Evolutionary conservation across 2,113 vertebrate species (phyloP).

Genomic region (Alligator sinensis): DNA sequence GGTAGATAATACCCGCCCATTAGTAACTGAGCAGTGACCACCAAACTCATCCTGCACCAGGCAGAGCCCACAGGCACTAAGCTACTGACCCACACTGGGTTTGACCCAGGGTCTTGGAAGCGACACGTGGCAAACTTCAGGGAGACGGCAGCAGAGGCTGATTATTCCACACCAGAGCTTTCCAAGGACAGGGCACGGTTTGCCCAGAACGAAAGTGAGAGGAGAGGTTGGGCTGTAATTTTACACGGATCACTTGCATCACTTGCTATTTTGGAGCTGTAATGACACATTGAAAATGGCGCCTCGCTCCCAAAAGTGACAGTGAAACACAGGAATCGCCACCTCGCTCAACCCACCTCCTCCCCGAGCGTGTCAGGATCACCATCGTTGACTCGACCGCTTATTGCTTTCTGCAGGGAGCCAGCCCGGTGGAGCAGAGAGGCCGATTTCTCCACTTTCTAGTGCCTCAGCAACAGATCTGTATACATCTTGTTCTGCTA

Average conservation of each 20-base stretch:
- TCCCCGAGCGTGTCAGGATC: neutral
- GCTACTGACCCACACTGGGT: neutral
- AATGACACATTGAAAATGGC: neutral
- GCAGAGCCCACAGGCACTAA: neutral
- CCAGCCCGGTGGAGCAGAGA: neutral
- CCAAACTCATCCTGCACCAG: neutral
- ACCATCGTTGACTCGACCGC: neutral
- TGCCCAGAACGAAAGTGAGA: neutral
- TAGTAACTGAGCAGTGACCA: neutral
- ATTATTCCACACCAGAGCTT: neutral
- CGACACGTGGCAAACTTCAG: neutral
- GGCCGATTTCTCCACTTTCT: neutral
- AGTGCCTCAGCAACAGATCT: neutral
- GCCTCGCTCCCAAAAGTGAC: neutral
- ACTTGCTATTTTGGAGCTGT: neutral
- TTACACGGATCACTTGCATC: neutral
- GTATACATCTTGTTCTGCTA: neutral
- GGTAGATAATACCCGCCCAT: neutral
- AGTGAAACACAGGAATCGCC: neutral
- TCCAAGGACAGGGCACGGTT: neutral
- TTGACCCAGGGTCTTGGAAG: neutral
- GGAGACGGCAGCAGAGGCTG: neutral
- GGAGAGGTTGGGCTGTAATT: neutral
- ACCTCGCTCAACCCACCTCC: neutral
- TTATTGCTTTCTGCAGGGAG: neutral